Evolutionary conservation across 2,888 invertebrate species (phyloP).

Genomic region (Caenorhabditis doughertyi): DNA sequence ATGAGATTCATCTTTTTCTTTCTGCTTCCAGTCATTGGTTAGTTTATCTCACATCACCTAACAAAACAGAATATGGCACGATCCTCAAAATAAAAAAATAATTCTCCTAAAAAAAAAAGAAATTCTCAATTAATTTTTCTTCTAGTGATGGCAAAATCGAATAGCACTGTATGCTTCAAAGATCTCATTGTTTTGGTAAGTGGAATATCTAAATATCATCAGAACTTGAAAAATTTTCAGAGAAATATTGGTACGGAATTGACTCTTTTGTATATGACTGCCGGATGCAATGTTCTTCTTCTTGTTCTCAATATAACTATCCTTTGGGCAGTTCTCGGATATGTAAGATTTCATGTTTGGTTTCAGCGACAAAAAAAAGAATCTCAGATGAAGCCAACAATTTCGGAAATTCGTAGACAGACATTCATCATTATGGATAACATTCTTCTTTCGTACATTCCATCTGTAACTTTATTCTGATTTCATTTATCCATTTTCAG

Average conservation of each 20-base stretch:
- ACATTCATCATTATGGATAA: slow-evolving; percentile 53
- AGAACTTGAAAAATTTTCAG: too few relatives aligned
- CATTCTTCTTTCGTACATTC: slow-evolving; percentile 46
- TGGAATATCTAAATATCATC: too few relatives aligned
- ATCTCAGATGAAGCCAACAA: slow-evolving; percentile 42
- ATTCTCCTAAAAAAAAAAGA: too few relatives aligned
- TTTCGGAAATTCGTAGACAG: slow-evolving; percentile 37
- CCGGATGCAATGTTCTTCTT: slow-evolving; percentile 38
- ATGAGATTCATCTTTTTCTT: slow-evolving; percentile 29
- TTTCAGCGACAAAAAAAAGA: too few relatives aligned
- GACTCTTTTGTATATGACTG: slow-evolving; percentile 19
- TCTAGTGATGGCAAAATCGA: slow-evolving; percentile 23
- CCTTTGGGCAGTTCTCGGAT: slow-evolving; percentile 29
- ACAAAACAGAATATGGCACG: too few relatives aligned
- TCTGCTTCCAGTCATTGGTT: slow-evolving; percentile 31
- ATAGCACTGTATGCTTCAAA: slow-evolving; percentile 19
- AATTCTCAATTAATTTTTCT: background rate
- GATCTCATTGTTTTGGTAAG: slow-evolving; percentile 18
- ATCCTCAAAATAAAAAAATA: too few relatives aligned
- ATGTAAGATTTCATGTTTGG: slow-evolving; percentile 10
- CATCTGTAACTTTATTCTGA: slow-evolving; percentile 15
- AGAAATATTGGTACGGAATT: slow-evolving; percentile 15
- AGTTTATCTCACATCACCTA: background rate
- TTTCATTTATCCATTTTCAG: background rate
- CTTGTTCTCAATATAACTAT: slow-evolving; percentile 42